Evolutionary conservation across 2,797 vertebrate species (phyloP).

Genomic region (Sebastes vulpes): DNA sequence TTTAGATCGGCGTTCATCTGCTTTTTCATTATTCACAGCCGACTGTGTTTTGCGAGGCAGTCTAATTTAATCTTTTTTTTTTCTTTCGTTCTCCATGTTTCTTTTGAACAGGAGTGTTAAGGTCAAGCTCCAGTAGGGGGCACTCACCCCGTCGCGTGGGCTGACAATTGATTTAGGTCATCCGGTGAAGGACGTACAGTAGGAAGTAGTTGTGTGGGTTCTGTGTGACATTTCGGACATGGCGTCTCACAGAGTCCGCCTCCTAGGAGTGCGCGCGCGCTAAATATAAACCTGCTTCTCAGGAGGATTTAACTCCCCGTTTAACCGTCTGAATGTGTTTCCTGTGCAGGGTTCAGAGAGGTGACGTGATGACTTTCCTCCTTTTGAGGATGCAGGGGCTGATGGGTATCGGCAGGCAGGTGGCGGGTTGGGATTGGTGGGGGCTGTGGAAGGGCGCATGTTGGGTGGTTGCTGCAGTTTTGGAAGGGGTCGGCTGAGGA

Average conservation of each 20-base stretch:
- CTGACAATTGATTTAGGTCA: slow-evolving; percentile 81
- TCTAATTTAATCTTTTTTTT: slow-evolving; percentile 51
- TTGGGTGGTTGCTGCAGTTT: slow-evolving; percentile 41
- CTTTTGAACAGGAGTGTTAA: slow-evolving; percentile 63
- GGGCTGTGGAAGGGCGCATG: neutral
- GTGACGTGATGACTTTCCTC: slow-evolving; percentile 14
- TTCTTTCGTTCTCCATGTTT: neutral
- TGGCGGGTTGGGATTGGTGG: neutral
- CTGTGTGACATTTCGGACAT: slow-evolving; percentile 65
- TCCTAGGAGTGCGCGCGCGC: neutral
- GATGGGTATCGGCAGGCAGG: slow-evolving; percentile 30
- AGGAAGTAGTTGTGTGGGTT: slow-evolving; percentile 17
- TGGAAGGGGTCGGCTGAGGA: slow-evolving; percentile 77
- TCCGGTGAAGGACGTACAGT: slow-evolving; percentile 67
- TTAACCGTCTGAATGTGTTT: slow-evolving; percentile 37
- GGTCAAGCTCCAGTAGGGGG: slow-evolving; percentile 80
- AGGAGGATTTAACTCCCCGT: slow-evolving; percentile 53
- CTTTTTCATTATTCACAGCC: slow-evolving; percentile 69
- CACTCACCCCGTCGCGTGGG: slow-evolving; percentile 59
- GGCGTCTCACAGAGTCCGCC: slow-evolving; percentile 24
- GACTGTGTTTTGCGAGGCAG: slow-evolving; percentile 45
- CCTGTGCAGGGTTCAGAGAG: slow-evolving; percentile 31
- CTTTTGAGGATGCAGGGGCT: neutral
- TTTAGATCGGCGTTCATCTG: slow-evolving; percentile 59
- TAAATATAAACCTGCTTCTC: slow-evolving; percentile 61